Conservation (phyloP, 2,113 vertebrate genomes). For the Lates calcarifer region DNA sequence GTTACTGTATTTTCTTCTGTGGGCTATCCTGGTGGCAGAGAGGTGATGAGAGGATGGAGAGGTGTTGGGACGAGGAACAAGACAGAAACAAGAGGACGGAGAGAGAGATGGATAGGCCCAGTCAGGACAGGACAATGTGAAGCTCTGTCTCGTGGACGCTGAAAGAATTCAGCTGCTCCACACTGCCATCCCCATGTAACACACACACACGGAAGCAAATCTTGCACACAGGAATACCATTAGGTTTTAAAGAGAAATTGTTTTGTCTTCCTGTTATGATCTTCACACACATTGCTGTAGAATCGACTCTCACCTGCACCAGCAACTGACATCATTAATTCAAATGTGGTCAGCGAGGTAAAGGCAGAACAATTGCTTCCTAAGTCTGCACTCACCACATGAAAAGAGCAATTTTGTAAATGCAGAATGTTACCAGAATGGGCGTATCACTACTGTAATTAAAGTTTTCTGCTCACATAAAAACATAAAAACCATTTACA, state of each 20-base stretch:
- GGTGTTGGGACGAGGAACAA: constrained; percentile 44
- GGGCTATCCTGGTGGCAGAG: constrained; percentile 44
- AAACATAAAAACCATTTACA: not conserved
- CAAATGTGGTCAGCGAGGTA: constrained; percentile 58
- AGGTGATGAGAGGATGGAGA: constrained; percentile 65
- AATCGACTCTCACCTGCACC: not conserved
- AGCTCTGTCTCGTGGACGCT: constrained; percentile 36
- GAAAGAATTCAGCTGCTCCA: constrained; percentile 36
- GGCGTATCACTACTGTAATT: not conserved
- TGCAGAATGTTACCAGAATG: constrained; percentile 21
- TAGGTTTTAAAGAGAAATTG: not conserved
- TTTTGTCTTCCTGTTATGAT: not conserved
- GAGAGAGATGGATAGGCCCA: constrained; percentile 6
- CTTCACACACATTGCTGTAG: not conserved
- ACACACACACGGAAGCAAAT: not conserved
- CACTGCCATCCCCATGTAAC: not conserved
- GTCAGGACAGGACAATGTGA: constrained; percentile 39
- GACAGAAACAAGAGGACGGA: constrained; percentile 28
- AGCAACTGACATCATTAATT: constrained; percentile 12
- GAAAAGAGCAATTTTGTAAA: constrained; percentile 1
- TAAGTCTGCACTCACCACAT: constrained; percentile 35
- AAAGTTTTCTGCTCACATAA: not conserved
- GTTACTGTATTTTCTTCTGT: constrained; percentile 50
- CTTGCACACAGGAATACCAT: not conserved
- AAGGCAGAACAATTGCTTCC: not conserved